Evolutionary conservation across 2,797 vertebrate species (phyloP).

Genomic region (Erpetoichthys calabaricus): DNA sequence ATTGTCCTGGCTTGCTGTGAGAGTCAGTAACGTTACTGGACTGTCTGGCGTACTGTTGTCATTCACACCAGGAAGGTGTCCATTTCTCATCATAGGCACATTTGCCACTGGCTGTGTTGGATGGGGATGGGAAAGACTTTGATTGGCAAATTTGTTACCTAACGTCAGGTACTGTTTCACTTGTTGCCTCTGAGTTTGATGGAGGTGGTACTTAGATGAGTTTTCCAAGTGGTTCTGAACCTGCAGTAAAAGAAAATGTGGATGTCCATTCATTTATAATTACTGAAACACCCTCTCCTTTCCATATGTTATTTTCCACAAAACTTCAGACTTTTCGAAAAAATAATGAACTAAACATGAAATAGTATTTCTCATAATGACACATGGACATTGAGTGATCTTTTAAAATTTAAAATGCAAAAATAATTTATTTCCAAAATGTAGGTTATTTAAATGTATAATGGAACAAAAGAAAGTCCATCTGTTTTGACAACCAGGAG

Average conservation of each 20-base stretch:
- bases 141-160: slow-evolving; percentile 61
- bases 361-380: no score
- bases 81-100: slow-evolving; percentile 51
- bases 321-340: no score
- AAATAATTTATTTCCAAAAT: no score
- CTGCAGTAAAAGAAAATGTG: slow-evolving; percentile 36
- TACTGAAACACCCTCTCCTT: no score
- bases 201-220: slow-evolving; percentile 67
- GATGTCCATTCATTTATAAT: no score
- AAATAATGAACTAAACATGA: no score
- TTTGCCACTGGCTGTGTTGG: slow-evolving; percentile 43
- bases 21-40: slow-evolving; percentile 59
- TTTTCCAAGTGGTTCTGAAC: slow-evolving; percentile 81
- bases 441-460: no score
- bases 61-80: slow-evolving; percentile 50
- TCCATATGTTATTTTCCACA: no score
- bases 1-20: slow-evolving; percentile 56
- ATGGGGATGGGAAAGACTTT: slow-evolving; percentile 50
- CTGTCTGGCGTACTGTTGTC: slow-evolving; percentile 50
- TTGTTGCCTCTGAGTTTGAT: slow-evolving; percentile 72
- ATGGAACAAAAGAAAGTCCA: no score
- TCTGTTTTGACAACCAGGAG: no score
- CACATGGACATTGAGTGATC: no score
- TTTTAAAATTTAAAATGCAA: no score
- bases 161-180: slow-evolving; percentile 80